Evolutionary conservation across 2,113 vertebrate species (phyloP).

Genomic region (Trichomycterus rosablanca): DNA sequence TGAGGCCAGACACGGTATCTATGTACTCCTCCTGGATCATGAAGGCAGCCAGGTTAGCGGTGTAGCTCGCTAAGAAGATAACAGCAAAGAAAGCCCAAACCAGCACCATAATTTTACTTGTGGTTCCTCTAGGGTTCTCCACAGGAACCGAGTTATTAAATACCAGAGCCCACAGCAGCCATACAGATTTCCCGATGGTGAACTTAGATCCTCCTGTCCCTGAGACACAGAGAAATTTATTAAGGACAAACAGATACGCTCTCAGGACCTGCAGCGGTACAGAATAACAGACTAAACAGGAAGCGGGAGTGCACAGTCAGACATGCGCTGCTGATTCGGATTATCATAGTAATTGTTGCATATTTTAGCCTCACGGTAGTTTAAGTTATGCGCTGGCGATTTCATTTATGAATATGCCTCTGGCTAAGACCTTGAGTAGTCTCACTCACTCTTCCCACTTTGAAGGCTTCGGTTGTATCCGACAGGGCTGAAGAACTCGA

Average conservation of each 20-base stretch:
- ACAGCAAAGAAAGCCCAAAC: constrained; percentile 86
- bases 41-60: constrained; percentile 78
- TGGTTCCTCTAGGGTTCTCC: constrained; percentile 89
- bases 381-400: constrained; percentile 28
- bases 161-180: constrained; percentile 83
- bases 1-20: constrained; percentile 89
- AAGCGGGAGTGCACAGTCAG: constrained; percentile 4
- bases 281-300: constrained; percentile 8
- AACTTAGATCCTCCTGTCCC: constrained; percentile 79
- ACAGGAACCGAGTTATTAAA: constrained; percentile 95
- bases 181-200: constrained; percentile 90
- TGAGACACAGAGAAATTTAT: constrained; percentile 42
- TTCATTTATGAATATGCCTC: constrained; percentile 14
- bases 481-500: constrained; percentile 86
- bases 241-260: neutral
- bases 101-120: constrained; percentile 94
- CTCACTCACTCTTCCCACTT: constrained; percentile 79
- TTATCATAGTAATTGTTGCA: constrained; percentile 27
- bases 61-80: constrained; percentile 85
- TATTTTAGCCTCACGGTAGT: constrained; percentile 17
- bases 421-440: constrained; percentile 15
- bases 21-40: constrained; percentile 97
- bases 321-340: constrained; percentile 20
- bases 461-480: constrained; percentile 82
- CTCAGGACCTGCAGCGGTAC: neutral